Evolutionary conservation across 2,888 invertebrate genomes (phyloP).

Genomic region (Nezara viridula): DNA sequence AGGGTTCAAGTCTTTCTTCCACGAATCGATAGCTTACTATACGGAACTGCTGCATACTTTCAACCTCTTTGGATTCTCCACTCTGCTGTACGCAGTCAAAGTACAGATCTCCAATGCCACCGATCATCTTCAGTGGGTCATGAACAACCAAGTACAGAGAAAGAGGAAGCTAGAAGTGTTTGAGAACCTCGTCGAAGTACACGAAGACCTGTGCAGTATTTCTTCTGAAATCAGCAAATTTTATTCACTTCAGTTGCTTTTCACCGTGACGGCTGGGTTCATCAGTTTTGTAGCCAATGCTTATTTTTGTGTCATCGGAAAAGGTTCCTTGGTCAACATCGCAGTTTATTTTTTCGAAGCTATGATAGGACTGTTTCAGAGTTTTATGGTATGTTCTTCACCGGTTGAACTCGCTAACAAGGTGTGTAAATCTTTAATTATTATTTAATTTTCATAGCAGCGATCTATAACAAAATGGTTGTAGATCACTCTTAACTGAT

Average conservation of each 20-base stretch:
- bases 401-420: background rate
- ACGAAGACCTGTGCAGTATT: conserved; percentile 25
- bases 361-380: background rate
- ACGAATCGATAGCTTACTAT: background rate
- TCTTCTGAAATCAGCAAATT: background rate
- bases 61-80: background rate
- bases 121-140: background rate
- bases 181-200: conserved; percentile 3
- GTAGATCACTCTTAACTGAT: background rate
- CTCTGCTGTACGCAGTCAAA: background rate
- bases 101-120: background rate
- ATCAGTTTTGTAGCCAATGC: conserved; percentile 22
- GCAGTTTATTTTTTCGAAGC: conserved; percentile 3
- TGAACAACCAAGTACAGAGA: background rate
- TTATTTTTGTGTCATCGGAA: background rate
- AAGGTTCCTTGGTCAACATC: background rate
- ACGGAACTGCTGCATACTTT: background rate
- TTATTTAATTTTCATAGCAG: background rate
- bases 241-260: background rate
- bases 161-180: background rate
- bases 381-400: conserved; percentile 10
- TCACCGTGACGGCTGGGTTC: conserved; percentile 4
- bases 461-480: background rate
- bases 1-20: background rate
- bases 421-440: background rate